Base-by-base conservation (phyloP, 2,797 vertebrate species). In the Crypturellus tataupa region DNA sequence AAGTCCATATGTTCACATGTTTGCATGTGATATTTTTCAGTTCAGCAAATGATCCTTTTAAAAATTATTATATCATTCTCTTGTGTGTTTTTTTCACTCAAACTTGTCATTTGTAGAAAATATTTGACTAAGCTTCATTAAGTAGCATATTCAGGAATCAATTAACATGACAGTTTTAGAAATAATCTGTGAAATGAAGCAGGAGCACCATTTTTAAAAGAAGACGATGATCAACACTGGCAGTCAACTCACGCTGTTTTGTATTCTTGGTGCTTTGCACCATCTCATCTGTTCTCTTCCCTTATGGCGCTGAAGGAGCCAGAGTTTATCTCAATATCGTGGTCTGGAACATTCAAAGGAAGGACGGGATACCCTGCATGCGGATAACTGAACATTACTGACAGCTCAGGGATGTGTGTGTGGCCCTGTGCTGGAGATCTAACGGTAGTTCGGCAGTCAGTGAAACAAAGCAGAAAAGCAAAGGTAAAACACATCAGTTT, bases 121-220 rank as follows among this genome's bases (percentile, higher is more conserved):
- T 84, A 81, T 91, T 93, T 88, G 29, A 87, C 40, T 42, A 62
- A 75, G 21, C 21, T 77, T 94, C 72, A 75, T 85, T 69, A 81
- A 39, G 55, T 72, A 85, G 53, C 71, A 69, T 78, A 79, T 59
- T 92, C 25, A 92, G 58, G 63, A 83, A 44, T 88, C 56, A 62
- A 59, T 82, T 90, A 75, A 73, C 10, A 44, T 29, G 56, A 79
- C 24, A 71, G 5, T 6, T 90, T 78, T 68, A 68, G 27, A 78
- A 89, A 68, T 29, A 62, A 56, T 55, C 59, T 37, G 23, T 85
- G 47, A 88, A 93, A 78, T 86, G 33, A 73, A 71, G 25, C 53
- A 77, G 63, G 86, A 90, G 10, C 12, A 56, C 65, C 4, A 6
- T 64, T 78, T 87, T 55, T 46, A 27, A 87, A 67, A 60, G 16